Conservation (phyloP, 1,140 invertebrate species). For the Bombus confusus region DNA sequence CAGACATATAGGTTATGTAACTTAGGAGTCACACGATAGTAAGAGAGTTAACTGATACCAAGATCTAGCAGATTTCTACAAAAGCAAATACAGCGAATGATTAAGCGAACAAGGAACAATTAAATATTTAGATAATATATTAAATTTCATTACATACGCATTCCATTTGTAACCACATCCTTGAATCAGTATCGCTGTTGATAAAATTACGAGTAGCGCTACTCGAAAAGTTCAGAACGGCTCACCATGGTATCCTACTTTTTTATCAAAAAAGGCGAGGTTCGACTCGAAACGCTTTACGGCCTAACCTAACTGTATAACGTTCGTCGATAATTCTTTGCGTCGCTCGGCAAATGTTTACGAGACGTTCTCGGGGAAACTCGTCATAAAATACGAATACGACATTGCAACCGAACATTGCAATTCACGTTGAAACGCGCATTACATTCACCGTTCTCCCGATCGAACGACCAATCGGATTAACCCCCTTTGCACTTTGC, state of each 20-base stretch:
- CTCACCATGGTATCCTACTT: neutral
- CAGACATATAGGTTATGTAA: neutral
- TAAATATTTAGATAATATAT: neutral
- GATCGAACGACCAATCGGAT: neutral
- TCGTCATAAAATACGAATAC: constrained; percentile 7
- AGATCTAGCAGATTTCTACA: too few relatives aligned
- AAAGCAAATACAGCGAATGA: neutral
- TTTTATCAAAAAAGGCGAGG: constrained; percentile 29
- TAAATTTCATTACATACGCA: neutral
- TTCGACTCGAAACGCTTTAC: neutral
- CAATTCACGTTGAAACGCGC: neutral
- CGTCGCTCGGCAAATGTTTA: constrained; percentile 1
- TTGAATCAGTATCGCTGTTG: neutral
- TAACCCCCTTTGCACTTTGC: neutral
- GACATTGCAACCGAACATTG: neutral
- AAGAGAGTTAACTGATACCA: neutral
- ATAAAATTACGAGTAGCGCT: neutral
- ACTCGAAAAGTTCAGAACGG: neutral
- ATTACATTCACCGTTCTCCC: neutral
- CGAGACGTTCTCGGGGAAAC: too few relatives aligned
- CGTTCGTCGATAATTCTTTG: constrained; percentile 5
- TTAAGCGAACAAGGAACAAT: neutral
- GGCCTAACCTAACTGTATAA: neutral
- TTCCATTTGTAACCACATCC: too few relatives aligned
- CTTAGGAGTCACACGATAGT: neutral